Conservation (phyloP, 2,113 vertebrate species). For the human region GRCh38 chr11:74195501-74196000, state of each 20-base stretch:
- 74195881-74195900: not conserved
- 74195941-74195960: not conserved
- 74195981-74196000: not conserved
- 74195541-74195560: not conserved
- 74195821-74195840: not conserved
- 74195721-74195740: not conserved
- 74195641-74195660: not conserved
- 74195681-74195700: not conserved
- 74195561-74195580: not conserved
- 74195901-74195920: not conserved
- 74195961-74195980: not conserved
- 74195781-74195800: not conserved
- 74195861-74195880: not conserved
- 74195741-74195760: not conserved
- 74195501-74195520: not conserved
- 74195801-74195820: not conserved
- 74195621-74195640: not conserved
- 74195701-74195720: not conserved
- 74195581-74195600: not conserved
- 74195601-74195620: not conserved
- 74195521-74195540: not conserved
- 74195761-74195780: not conserved
- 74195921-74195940: not conserved
- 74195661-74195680: not conserved
- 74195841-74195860: not conserved